A percentile compares a stretch with the other conserved stretches of the same genome.
Conservation (phyloP, 2,113 vertebrate genomes). For the Sigmodon hispidus region DNA sequence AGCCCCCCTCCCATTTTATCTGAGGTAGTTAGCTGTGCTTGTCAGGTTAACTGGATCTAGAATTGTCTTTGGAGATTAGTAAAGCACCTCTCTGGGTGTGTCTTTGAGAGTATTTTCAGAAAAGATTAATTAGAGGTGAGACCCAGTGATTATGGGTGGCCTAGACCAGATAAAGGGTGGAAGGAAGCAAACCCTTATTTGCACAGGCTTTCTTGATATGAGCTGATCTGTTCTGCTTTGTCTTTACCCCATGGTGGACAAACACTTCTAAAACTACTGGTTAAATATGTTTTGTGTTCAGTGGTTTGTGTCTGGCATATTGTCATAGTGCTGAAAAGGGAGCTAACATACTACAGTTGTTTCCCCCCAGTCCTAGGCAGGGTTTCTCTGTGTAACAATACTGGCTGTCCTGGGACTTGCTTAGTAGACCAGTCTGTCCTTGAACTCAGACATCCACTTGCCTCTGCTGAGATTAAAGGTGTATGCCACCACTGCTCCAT, state of each 20-base stretch:
- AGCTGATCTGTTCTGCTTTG: background rate
- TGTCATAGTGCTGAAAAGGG: background rate
- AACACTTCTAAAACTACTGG: background rate
- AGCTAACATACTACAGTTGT: background rate
- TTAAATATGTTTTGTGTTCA: background rate
- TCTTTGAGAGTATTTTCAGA: background rate
- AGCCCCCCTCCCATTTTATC: conserved; percentile 90
- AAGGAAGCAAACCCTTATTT: too few relatives aligned
- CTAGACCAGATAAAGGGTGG: background rate
- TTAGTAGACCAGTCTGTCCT: background rate
- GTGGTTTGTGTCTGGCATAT: background rate
- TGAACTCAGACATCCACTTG: background rate
- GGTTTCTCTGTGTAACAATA: background rate
- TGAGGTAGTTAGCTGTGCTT: background rate
- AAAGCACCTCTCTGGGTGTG: background rate
- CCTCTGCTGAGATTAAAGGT: background rate
- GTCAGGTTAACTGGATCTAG: background rate
- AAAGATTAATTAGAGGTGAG: background rate
- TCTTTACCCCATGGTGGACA: too few relatives aligned
- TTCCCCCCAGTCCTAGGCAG: background rate
- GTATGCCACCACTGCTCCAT: background rate
- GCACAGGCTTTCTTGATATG: background rate
- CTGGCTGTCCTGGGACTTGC: background rate
- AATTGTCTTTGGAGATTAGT: background rate
- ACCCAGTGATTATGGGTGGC: background rate